These are phyloP conservation scores for Steinernema feltiae DNA, from an alignment of 1,140 invertebrate genomes.

Conservation along the genomic window DNA sequence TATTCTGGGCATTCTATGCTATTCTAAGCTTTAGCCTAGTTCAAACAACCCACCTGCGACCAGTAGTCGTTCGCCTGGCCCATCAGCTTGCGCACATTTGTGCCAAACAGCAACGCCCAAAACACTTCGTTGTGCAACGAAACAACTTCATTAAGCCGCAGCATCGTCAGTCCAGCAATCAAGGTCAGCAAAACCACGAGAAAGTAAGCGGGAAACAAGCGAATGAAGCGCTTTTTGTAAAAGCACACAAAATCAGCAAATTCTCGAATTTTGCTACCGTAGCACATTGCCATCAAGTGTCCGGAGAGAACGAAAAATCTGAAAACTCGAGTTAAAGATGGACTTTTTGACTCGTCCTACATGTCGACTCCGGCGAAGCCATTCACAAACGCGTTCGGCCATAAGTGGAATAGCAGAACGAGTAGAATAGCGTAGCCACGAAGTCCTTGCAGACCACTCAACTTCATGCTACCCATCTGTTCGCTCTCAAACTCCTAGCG, in stretches of 20 bases:
- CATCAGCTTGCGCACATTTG: too few species aligned
- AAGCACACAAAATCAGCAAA: background rate
- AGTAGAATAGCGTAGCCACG: conserved; percentile 14
- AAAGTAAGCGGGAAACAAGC: conserved; percentile 4
- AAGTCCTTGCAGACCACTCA: conserved; percentile 15
- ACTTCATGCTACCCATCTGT: too few species aligned
- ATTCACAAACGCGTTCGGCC: conserved; percentile 17
- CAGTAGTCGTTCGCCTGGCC: too few species aligned
- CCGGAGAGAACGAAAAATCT: conserved; percentile 24
- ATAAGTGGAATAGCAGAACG: conserved; percentile 17
- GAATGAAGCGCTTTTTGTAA: conserved; percentile 9
- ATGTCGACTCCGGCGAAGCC: conserved; percentile 24
- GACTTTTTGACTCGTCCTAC: background rate
- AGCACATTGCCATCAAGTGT: conserved; percentile 3
- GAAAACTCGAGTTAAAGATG: background rate
- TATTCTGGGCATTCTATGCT: too few species aligned
- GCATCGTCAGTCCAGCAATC: too few species aligned
- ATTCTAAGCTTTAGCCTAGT: too few species aligned
- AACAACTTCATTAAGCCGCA: too few species aligned
- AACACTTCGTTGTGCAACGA: too few species aligned
- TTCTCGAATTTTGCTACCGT: background rate
- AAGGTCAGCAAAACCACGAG: too few species aligned
- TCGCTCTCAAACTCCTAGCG: too few species aligned
- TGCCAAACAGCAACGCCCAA: too few species aligned
- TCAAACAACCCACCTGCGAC: too few species aligned